Conservation (phyloP, 2,113 vertebrate genomes). For the Trogon surrucura region DNA sequence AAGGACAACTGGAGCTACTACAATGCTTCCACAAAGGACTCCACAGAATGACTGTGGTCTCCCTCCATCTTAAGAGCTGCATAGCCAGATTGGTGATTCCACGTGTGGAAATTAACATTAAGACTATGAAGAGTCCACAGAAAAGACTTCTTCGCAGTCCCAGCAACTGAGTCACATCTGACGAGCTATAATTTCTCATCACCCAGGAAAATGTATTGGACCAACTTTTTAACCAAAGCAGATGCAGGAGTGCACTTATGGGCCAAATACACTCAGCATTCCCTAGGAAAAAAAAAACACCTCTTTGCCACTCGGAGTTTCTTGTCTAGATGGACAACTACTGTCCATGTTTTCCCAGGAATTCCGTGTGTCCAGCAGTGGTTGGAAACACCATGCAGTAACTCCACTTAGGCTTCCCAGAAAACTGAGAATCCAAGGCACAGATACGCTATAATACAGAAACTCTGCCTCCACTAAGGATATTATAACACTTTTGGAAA, state of each 20-base stretch:
- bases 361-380: neutral
- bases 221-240: neutral
- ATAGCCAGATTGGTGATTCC: neutral
- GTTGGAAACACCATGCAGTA: neutral
- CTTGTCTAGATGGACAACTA: neutral
- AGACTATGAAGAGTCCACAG: neutral
- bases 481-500: neutral
- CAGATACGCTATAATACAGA: neutral
- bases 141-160: neutral
- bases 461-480: neutral
- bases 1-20: neutral
- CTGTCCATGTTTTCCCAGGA: neutral
- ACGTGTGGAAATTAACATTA: neutral
- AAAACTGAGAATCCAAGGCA: neutral
- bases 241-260: accelerated
- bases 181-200: neutral
- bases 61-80: neutral
- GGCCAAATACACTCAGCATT: neutral
- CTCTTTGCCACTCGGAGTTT: neutral
- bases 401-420: neutral
- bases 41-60: neutral
- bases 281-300: neutral
- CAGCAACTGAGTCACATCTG: neutral
- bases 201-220: neutral
- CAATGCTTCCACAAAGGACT: neutral